Evolutionary conservation across 2,797 vertebrate genomes (phyloP).

Genomic region (Prunella strophiata): DNA sequence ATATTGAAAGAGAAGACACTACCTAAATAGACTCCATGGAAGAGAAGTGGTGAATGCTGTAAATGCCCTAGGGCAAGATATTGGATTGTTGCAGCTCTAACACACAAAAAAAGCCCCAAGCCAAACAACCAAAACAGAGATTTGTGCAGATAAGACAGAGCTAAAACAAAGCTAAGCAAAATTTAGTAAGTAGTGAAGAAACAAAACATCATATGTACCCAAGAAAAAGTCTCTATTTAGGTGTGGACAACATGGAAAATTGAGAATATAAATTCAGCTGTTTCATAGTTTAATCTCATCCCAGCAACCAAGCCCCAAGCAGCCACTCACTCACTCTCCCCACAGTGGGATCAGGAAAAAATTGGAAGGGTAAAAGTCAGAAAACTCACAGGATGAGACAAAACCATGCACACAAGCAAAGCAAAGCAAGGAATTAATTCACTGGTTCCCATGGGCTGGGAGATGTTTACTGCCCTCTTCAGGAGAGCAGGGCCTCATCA

Average conservation of each 20-base stretch:
- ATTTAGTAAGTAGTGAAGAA: background rate
- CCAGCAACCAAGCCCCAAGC: background rate
- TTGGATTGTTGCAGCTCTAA: background rate
- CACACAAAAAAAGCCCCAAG: background rate
- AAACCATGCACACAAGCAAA: background rate
- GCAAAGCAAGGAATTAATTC: background rate
- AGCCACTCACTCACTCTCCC: background rate
- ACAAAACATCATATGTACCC: background rate
- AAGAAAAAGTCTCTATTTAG: conserved; percentile 3
- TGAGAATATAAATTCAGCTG: conserved; percentile 22
- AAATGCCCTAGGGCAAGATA: background rate
- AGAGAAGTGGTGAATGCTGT: background rate
- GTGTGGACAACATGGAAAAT: background rate
- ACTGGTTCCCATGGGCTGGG: background rate
- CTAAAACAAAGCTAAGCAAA: background rate
- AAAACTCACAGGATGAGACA: background rate
- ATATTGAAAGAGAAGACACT: background rate
- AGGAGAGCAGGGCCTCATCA: background rate
- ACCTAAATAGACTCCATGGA: background rate
- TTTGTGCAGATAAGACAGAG: background rate
- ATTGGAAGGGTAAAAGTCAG: background rate
- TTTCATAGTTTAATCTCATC: background rate
- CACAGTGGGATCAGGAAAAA: background rate
- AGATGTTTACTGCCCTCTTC: background rate
- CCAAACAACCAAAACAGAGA: background rate